Percentiles rank a stretch among this genome's conserved stretches.
phyloP scores from a whole-genome alignment of 2,113 vertebrate species.

The Rhombomys opimus region DNA sequence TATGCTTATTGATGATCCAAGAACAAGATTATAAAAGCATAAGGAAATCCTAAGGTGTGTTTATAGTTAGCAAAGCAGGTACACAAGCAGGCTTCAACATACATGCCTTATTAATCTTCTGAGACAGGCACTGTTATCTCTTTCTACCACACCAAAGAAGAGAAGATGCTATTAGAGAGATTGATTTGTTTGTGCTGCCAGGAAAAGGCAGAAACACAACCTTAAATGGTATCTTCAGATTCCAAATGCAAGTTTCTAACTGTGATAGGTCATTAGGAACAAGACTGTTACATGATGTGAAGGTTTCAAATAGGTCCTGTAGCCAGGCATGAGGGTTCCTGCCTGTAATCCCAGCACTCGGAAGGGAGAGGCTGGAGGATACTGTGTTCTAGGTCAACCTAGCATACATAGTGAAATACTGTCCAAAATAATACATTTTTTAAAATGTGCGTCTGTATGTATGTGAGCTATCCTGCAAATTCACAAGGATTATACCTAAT shows the following conservation, averaged over 20 bases:
- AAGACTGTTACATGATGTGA: background rate
- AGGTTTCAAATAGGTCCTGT: background rate
- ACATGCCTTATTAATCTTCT: conserved; percentile 24
- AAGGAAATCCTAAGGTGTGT: background rate
- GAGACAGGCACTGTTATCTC: background rate
- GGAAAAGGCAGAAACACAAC: background rate
- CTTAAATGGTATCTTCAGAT: background rate
- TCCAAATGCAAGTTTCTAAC: background rate
- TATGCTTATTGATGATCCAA: background rate
- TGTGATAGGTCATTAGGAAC: background rate
- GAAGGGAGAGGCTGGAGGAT: background rate
- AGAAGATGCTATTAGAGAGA: background rate
- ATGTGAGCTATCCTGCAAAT: background rate
- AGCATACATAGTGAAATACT: background rate
- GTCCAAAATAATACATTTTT: background rate
- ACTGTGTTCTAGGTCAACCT: background rate
- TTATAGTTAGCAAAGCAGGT: background rate
- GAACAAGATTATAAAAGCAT: background rate
- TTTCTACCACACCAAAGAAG: background rate
- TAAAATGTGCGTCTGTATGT: background rate
- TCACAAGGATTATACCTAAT: background rate
- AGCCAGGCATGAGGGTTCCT: background rate
- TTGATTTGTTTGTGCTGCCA: background rate
- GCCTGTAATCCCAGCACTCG: background rate
- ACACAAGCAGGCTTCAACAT: background rate